These are phyloP conservation scores for Scomber colias DNA, from an alignment of 2,113 vertebrate genomes.

Conservation along the genomic window DNA sequence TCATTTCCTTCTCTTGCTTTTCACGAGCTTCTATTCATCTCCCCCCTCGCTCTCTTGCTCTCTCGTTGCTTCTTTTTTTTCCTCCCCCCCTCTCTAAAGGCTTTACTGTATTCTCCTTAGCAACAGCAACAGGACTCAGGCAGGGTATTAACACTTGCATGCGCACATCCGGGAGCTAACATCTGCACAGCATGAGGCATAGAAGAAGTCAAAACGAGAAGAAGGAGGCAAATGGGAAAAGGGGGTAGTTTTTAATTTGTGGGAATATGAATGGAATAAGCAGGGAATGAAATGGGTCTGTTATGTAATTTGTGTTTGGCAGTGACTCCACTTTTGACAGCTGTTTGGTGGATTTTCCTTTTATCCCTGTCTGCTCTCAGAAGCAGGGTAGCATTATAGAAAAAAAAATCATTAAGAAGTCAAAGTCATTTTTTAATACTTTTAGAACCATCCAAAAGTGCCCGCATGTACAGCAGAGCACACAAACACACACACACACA, in stretches of 20 bases:
- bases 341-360: conserved; percentile 67
- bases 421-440: conserved; percentile 37
- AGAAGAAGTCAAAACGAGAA: conserved; percentile 47
- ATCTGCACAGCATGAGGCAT: conserved; percentile 31
- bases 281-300: conserved; percentile 3
- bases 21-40: conserved; percentile 46
- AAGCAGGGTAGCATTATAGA: conserved; percentile 22
- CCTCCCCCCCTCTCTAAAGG: conserved; percentile 26
- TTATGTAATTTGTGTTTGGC: conserved; percentile 27
- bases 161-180: conserved; percentile 67
- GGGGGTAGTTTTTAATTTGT: conserved; percentile 39
- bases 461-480: not conserved
- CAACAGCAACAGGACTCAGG: conserved; percentile 74
- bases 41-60: not conserved
- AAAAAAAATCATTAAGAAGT: conserved; percentile 12
- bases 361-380: conserved; percentile 31
- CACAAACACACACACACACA: not conserved
- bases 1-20: conserved; percentile 74
- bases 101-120: conserved; percentile 79
- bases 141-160: conserved; percentile 65
- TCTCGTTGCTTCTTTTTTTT: not conserved
- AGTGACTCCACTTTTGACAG: conserved; percentile 56
- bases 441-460: conserved; percentile 39
- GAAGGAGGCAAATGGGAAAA: not conserved
- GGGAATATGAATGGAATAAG: conserved; percentile 43